Base-by-base conservation (phyloP, 1,140 invertebrate species). In the Camponotus vicinus region DNA sequence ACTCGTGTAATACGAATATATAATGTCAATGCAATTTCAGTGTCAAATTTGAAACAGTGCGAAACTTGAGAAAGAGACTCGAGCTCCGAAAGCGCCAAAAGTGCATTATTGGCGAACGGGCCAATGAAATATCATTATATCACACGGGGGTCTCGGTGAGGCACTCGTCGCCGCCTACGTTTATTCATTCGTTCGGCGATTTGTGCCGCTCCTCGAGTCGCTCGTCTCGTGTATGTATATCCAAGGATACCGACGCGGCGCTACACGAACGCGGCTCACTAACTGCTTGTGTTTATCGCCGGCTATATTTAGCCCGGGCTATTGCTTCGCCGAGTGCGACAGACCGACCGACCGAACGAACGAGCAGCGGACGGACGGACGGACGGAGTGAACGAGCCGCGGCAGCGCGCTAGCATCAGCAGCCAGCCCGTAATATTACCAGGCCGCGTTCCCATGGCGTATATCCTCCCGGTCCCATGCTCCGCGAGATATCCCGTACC, bases 201-300 rank as follows among this genome's bases (percentile, higher is more conserved):
- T 18, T 15, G 49, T 52, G 49, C 13, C 49, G 49, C 49, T 52
- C 49, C 49, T 52, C 49, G 6, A 52, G 49, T 32, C 67, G 15
- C 69, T 32, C 67, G 15, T 71, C 66, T 76, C 66, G 85, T 78
- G 82, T 86, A 83, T 89, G 82, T 86, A 83, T 89, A 92, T 90
- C 89, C 90, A 91, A 91, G 90, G 87, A 93, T 93, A 92, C 82
- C 67, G 88, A 86, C 63, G 63, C 71, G 57, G 45, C 86, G 86
- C 86, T 85, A 89, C 85, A 85, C 90, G 90, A 45, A 9, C 42
- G 9, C 77, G 87, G 87, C 91, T 90, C 88, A 91, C 92, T 93
- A 93, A 93, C 92, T 93, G 89, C 88, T 88, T 90, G 88, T 93
- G 92, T 93, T 93, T 93, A 93, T 93, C 93, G 91, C 87, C 78